Evolutionary conservation across 2,113 vertebrate species (phyloP), one percentile per base, ranked within the genome.

Genomic region (Zosterops lateralis): DNA sequence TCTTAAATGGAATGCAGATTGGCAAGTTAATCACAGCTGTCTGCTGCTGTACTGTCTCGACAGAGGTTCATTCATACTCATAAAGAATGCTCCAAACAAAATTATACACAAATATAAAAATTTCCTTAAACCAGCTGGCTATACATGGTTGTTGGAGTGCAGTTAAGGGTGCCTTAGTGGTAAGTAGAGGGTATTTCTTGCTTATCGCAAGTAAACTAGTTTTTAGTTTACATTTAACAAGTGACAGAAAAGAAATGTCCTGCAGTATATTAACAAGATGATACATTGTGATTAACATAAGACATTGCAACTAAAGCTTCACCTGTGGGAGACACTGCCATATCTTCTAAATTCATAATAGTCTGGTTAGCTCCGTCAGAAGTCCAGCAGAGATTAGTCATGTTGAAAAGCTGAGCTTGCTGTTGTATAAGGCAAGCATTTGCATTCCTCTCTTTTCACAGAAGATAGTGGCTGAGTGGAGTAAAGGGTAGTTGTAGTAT

Each of bases 21-120:
- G 72, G 47, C 29, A 75, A 56, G 13, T 66, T 17, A 28, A 18
- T 53, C 7, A 8, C 9, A 18, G 45, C 48, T 67, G 8, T 54
- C 34, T 79, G 31, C 70, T 80, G 21, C 40, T 36, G 3, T 29
- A 17, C 6, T 48, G 7, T 34, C 29, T n/a, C 0, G 0, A n/a
- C 1, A 22, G 24, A 32, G 8, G 25, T 14, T 29, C 18, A 10
- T 40, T 83, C 21, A 12, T 20, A 16, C 5, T 60, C 17, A 42
- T 1, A 16, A 40, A 65, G 48, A 28, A 1, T 42, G 20, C 14
- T 60, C 24, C 6, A 26, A 34, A 71, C 9, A 31, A 3, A 21
- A 17, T 8, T 44, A 15, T 64, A 45, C 16, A 18, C 9, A 67
- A 64, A 58, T 7, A 36, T 0, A 29, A 5, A 74, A 60, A 53